A percentile compares a stretch with the other conserved stretches of the same genome.
phyloP scores from a whole-genome alignment of 2,888 invertebrate genomes.

The Vanessa cardui region DNA sequence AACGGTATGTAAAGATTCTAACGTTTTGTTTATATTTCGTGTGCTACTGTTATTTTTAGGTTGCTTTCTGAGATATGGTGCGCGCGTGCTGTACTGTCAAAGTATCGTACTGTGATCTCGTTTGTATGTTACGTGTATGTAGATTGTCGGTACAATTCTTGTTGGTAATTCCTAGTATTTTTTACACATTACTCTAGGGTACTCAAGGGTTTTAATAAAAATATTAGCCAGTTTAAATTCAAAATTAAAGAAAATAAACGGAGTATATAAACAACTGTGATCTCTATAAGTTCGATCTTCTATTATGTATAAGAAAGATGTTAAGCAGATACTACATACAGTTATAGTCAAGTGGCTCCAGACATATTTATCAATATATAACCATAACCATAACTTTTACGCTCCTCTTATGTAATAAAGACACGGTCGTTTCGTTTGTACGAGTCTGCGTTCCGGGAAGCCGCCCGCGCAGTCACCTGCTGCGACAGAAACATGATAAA shows the following conservation, averaged over 20 bases:
- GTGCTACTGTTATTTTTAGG: constrained; percentile 58
- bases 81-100: constrained; percentile 32
- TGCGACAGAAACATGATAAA: constrained; percentile 73
- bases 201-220: no score
- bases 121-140: not conserved
- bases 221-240: no score
- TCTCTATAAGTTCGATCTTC: no score
- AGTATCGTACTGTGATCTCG: constrained; percentile 22
- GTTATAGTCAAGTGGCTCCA: not conserved
- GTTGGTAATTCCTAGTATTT: constrained; percentile 20
- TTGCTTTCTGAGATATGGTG: constrained; percentile 33
- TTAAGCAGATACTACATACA: no score
- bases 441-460: constrained; percentile 54
- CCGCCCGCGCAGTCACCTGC: constrained; percentile 67
- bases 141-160: no score
- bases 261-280: no score
- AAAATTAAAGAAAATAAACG: no score
- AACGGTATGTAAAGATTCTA: constrained; percentile 53
- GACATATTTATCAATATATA: constrained; percentile 5
- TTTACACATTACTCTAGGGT: not conserved
- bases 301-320: no score
- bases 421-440: constrained; percentile 33
- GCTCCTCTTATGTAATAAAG: constrained; percentile 35
- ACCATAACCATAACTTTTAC: constrained; percentile 9
- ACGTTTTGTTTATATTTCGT: constrained; percentile 67